Evolutionary conservation across 2,797 vertebrate genomes (phyloP).

Genomic region (Enteromius paludinosus): DNA sequence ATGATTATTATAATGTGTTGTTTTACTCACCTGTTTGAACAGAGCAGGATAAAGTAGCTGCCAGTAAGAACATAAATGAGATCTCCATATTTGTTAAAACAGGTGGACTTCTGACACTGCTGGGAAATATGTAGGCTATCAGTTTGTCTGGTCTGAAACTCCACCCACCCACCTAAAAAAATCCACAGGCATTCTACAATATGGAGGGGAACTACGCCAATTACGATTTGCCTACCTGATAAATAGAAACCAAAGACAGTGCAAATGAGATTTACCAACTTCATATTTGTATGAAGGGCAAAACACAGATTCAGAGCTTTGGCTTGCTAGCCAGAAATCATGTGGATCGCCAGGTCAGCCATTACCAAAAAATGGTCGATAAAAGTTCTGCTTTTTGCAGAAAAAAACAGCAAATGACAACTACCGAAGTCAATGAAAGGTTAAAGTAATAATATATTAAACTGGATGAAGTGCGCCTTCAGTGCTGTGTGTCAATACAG

Average conservation of each 20-base stretch:
- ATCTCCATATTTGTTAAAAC: constrained; percentile 60
- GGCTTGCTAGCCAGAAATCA: neutral
- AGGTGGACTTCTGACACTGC: neutral
- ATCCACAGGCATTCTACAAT: neutral
- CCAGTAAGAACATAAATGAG: constrained; percentile 42
- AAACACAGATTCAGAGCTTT: neutral
- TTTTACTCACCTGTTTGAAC: constrained; percentile 68
- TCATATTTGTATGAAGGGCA: neutral
- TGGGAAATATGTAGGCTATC: neutral
- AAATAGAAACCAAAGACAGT: neutral
- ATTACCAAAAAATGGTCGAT: too few species aligned
- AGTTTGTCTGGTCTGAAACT: neutral
- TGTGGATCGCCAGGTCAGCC: too few species aligned
- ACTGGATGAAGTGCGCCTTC: too few species aligned
- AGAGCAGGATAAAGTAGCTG: constrained; percentile 61
- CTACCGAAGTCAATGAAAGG: too few species aligned
- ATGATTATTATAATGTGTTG: neutral
- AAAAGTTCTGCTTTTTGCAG: too few species aligned
- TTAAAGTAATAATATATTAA: too few species aligned
- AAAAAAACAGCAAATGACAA: too few species aligned
- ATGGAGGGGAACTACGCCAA: too few species aligned
- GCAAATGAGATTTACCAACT: neutral
- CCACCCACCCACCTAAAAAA: neutral
- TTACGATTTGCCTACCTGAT: neutral
- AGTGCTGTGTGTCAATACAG: too few species aligned